Conservation (phyloP, 2,888 invertebrate species). For the Philaethria dido region DNA sequence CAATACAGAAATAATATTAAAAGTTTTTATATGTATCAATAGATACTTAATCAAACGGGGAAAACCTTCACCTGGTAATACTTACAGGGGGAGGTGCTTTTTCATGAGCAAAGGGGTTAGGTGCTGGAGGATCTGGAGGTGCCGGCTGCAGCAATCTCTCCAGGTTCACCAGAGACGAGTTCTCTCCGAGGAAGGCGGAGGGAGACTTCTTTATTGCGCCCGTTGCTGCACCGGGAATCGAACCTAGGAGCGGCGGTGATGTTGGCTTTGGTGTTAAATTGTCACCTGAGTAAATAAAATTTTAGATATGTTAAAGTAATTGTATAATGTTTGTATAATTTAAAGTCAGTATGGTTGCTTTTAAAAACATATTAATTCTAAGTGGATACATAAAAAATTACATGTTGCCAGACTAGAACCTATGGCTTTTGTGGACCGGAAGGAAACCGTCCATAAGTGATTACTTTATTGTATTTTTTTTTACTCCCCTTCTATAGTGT, state of each 20-base stretch:
- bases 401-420: no score
- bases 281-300: slow-evolving; percentile 58
- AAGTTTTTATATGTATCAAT: no score
- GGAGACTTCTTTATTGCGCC: slow-evolving; percentile 93
- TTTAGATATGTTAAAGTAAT: background rate
- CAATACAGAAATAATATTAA: no score
- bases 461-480: no score
- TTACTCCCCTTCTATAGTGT: no score
- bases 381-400: no score
- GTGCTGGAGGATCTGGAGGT: slow-evolving; percentile 61
- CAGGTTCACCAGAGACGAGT: slow-evolving; percentile 97
- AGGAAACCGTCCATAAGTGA: no score
- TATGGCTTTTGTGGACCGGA: no score
- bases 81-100: slow-evolving; percentile 59
- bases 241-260: slow-evolving; percentile 52
- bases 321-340: background rate
- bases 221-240: slow-evolving; percentile 51
- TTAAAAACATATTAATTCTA: no score
- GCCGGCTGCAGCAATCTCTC: slow-evolving; percentile 94
- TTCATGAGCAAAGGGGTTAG: slow-evolving; percentile 78
- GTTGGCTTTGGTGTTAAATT: slow-evolving; percentile 72
- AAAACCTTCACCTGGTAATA: background rate
- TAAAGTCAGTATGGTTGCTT: no score
- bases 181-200: slow-evolving; percentile 97
- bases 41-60: no score